Evolutionary conservation across 2,797 vertebrate genomes (phyloP), one percentile per base, ranked within the genome.

Genomic region (Lithobates sylvaticus): DNA sequence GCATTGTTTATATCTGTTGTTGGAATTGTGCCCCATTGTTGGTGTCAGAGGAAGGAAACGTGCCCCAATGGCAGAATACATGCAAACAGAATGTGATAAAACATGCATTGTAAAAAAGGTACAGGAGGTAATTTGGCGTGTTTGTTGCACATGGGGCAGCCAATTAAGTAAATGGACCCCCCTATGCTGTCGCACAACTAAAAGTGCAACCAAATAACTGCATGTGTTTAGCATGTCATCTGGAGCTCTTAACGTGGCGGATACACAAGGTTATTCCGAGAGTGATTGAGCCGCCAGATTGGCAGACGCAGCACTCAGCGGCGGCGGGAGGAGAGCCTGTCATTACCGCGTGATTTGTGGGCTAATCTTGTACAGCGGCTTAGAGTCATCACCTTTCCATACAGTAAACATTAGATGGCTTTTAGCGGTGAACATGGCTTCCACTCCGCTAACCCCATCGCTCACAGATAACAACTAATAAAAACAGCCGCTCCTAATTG

Each of bases 291-390:
- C 68, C 16, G 68, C 5, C 68, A 34, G 29, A 70, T 34, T 12
- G 16, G 9, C 36, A 47, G 61, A 27, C 54, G 61, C 10, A 13
- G 18, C 27, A 15, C 10, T 39, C 50, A 16, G 50, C 50, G 15
- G 16, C 50, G 3, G 50, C 50, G 50, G 5, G 76, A 9, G 26
- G 26, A 47, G 27, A 75, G 27, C n/a, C 26, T 26, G 0, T 74
- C 84, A 79, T 84, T 87, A 75, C 54, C 0, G 10, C 39, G 68
- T 88, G 84, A 82, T 87, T 82, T 85, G 44, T 71, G 23, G 36
- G 36, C 70, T 76, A 76, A 34, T 84, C 34, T 76, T 79, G 76
- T 9, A 54, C 68, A 50, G 68, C 50, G 76, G 10, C 3, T 34
- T 21, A 15, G 73, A 70, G 58, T 34, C 81, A 29, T 36, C n/a